phyloP scores from a whole-genome alignment of 2,797 vertebrate genomes.

The Diceros bicornis region DNA sequence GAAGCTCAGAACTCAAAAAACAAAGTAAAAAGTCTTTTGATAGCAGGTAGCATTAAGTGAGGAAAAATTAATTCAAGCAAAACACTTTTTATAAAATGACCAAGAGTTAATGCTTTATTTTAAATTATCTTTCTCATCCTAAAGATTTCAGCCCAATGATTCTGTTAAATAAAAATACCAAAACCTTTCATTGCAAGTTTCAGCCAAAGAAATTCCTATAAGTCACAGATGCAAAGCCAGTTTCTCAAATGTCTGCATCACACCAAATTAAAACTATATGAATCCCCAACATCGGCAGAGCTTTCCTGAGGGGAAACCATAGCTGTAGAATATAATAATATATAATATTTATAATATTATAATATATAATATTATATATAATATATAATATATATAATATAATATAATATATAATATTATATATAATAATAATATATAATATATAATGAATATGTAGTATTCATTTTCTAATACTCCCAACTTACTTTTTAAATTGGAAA shows the following conservation, averaged over 20 bases:
- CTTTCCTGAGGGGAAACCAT: neutral
- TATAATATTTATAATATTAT: neutral
- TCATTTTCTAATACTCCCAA: constrained; percentile 42
- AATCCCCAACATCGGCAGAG: constrained; percentile 13
- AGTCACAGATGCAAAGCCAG: constrained; percentile 47
- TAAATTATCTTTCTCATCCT: constrained; percentile 60
- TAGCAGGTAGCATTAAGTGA: neutral
- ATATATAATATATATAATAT: neutral
- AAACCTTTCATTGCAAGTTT: constrained; percentile 44
- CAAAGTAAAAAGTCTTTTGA: neutral
- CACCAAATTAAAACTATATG: neutral
- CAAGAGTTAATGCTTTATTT: constrained; percentile 39
- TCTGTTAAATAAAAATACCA: constrained; percentile 62
- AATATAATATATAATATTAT: neutral
- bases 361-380: neutral
- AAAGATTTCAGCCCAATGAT: constrained; percentile 44
- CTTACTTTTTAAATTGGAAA: constrained; percentile 58
- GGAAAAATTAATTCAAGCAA: constrained; percentile 64
- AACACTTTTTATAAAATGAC: constrained; percentile 54
- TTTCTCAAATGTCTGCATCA: constrained; percentile 38
- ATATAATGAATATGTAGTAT: no score
- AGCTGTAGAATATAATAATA: neutral
- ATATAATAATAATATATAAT: neutral
- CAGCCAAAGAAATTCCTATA: neutral
- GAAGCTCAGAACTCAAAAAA: constrained; percentile 45